Conservation (phyloP, 2,888 invertebrate species). For the Sceliomorpha sp. region DNA sequence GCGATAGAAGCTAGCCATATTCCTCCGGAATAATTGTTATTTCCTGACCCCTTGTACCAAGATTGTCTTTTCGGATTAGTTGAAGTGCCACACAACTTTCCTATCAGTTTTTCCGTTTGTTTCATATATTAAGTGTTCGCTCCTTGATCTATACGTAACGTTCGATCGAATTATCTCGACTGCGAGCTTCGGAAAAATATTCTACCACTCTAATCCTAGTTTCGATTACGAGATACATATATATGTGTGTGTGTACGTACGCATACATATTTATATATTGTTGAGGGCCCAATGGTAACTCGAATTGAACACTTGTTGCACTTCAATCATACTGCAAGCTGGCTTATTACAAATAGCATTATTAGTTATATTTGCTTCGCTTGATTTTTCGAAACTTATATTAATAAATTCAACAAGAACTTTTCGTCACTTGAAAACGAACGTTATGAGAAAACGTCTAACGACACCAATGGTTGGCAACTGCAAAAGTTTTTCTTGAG, state of each 20-base stretch:
- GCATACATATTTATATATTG: too few relatives aligned
- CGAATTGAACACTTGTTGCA: conserved; percentile 62
- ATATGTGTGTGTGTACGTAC: too few relatives aligned
- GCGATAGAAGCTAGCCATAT: conserved; percentile 68
- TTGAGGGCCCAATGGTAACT: too few relatives aligned
- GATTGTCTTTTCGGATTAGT: conserved; percentile 59
- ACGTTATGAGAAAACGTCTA: too few relatives aligned
- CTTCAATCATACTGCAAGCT: conserved; percentile 60
- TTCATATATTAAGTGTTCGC: too few relatives aligned
- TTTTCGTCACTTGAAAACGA: conserved; percentile 10
- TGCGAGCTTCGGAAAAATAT: too few relatives aligned
- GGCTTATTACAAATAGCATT: conserved; percentile 50
- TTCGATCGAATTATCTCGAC: too few relatives aligned
- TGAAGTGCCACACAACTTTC: conserved; percentile 63
- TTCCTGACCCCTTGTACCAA: conserved; percentile 58
- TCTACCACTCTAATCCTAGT: too few relatives aligned
- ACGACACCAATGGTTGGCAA: too few relatives aligned
- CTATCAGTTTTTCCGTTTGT: background rate
- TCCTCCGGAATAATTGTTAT: conserved; percentile 59
- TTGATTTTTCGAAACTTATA: conserved; percentile 56
- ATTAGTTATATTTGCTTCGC: conserved; percentile 67
- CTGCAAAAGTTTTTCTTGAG: conserved; percentile 25
- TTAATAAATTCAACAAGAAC: conserved; percentile 18
- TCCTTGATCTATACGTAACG: too few relatives aligned
- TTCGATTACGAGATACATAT: too few relatives aligned